Base-by-base conservation (phyloP, 2,797 vertebrate genomes). In the Tadarida brasiliensis region DNA sequence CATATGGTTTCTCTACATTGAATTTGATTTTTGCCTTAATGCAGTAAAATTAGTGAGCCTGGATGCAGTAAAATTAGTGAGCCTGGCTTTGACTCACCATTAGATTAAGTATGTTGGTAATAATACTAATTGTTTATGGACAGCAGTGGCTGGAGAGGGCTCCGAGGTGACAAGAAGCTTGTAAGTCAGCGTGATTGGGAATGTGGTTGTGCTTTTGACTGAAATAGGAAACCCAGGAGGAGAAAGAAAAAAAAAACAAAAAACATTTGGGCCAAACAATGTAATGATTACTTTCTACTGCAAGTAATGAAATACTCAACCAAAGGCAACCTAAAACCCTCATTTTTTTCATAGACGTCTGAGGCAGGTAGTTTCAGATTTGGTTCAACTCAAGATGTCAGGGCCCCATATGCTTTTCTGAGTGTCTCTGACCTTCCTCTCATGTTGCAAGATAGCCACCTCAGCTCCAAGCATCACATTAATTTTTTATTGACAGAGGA, bases 11-110 rank as follows among this genome's bases (percentile, higher is more conserved):
- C 0, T 71, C 19, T 70, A 47, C 76, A 80, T 87, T 91, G 9
- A 82, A 22, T 87, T 92, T 77, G 71, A 68, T n/a, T 70, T 90
- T 83, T 95, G 71, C 39, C 76, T 93, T 33, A 20, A n/a, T 30
- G 49, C 3, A 15, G n/a, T 67, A 35, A 47, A 74, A 24, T 84
- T 87, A 3, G 76, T n/a, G n/a, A n/a, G 71, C 39, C 76, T 93
- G 30, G 17, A n/a, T 30, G 49, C 3, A 15, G n/a, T 67, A 35
- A 47, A 74, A 24, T 84, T 87, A 3, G 76, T 35, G 59, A 74
- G 24, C 78, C 22, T 57, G 22, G 51, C 71, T 77, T 80, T 67
- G 87, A 39, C 30, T 59, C 51, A n/a, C 5, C 9, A 0, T 35
- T 67, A 70, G 56, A 28, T 68, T 74, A 67, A 49, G 76, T 56